Evolutionary conservation across 2,797 vertebrate genomes (phyloP).

Genomic region (Anabacerthia variegaticeps): DNA sequence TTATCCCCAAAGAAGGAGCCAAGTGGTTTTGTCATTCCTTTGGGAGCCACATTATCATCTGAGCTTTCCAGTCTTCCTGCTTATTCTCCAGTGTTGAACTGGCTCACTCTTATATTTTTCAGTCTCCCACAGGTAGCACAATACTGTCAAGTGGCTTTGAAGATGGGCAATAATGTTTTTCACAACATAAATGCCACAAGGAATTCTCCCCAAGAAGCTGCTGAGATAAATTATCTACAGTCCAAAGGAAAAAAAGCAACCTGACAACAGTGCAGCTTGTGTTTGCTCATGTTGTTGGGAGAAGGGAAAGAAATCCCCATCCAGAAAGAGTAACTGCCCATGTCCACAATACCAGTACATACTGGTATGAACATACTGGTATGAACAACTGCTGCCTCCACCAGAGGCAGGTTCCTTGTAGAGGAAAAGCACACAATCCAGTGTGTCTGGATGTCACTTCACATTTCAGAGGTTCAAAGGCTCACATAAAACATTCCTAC

Average conservation of each 20-base stretch:
- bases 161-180: not conserved
- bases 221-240: not conserved
- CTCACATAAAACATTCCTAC: not conserved
- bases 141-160: not conserved
- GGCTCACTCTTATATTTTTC: not conserved
- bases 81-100: not conserved
- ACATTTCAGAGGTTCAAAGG: not conserved
- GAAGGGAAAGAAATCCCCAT: not conserved
- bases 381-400: not conserved
- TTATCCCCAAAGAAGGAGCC: not conserved
- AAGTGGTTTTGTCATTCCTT: not conserved
- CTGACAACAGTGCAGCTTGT: not conserved
- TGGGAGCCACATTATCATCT: not conserved
- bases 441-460: not conserved
- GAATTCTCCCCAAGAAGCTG: not conserved
- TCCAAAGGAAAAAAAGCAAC: not conserved
- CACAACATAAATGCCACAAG: not conserved
- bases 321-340: not conserved
- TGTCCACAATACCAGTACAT: not conserved
- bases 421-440: not conserved
- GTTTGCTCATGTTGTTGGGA: not conserved
- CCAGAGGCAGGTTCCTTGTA: not conserved
- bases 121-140: not conserved
- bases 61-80: not conserved
- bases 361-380: not conserved